Conservation (phyloP, 2,888 invertebrate species). For the Thecophora atra region DNA sequence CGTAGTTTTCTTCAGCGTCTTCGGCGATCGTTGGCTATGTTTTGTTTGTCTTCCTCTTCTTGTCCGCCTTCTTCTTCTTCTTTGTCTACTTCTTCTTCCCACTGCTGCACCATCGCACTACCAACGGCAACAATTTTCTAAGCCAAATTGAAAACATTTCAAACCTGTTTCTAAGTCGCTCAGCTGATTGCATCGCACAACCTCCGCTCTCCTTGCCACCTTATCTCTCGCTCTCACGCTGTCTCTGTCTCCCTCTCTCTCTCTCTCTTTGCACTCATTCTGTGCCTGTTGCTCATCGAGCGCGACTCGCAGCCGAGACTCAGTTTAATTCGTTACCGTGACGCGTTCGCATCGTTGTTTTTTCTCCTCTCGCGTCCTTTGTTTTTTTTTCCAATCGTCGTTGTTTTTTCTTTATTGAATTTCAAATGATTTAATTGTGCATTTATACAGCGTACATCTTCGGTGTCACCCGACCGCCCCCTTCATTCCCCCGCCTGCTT, state of each 20-base stretch:
- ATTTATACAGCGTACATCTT: no score
- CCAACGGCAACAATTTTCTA: slow-evolving; percentile 24
- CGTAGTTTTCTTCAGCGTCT: neutral
- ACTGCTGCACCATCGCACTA: neutral
- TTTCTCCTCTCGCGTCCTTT: neutral
- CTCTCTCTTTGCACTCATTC: neutral
- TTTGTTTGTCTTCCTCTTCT: neutral
- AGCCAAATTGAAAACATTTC: slow-evolving; percentile 31
- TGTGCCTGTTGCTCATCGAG: neutral
- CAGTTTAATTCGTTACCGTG: slow-evolving; percentile 30
- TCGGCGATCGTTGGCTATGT: neutral
- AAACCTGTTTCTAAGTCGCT: slow-evolving; percentile 38
- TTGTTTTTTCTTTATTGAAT: neutral
- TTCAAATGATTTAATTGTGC: no score
- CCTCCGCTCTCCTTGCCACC: neutral
- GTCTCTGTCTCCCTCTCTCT: neutral
- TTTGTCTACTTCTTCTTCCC: neutral
- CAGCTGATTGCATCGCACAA: slow-evolving; percentile 37
- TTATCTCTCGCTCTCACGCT: neutral
- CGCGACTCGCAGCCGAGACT: neutral
- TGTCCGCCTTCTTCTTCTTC: slow-evolving; percentile 7
- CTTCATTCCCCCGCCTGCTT: no score
- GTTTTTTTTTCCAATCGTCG: neutral
- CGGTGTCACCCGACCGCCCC: no score
- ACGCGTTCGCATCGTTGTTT: slow-evolving; percentile 29